Conservation (phyloP, 2,113 vertebrate genomes). For the Alligator sinensis region DNA sequence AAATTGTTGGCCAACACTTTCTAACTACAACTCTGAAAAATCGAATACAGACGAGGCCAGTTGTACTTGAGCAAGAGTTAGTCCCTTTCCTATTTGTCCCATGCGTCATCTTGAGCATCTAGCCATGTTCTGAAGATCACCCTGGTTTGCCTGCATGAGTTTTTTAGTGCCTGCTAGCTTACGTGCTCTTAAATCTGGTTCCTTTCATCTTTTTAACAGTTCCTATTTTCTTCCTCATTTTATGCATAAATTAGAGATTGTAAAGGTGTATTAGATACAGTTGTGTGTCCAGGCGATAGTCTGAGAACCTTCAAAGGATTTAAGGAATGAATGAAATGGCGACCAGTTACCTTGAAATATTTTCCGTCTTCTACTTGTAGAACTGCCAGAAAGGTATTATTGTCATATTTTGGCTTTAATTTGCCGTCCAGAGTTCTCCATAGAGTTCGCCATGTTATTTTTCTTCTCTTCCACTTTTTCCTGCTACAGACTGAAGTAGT, state of each 20-base stretch:
- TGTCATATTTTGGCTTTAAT: background rate
- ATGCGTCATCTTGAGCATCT: background rate
- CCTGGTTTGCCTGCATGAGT: background rate
- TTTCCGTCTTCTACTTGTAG: background rate
- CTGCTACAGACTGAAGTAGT: background rate
- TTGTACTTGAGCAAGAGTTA: background rate
- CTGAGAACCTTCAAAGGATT: background rate
- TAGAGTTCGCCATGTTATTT: background rate
- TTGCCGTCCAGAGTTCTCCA: background rate
- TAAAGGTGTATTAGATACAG: background rate
- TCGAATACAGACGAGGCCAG: background rate
- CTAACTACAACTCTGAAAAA: background rate
- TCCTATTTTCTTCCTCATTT: background rate
- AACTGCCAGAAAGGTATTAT: background rate
- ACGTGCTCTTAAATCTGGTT: fast-evolving
- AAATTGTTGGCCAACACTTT: background rate
- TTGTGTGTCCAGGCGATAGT: background rate
- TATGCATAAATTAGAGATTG: background rate
- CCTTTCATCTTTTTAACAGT: background rate
- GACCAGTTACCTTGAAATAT: background rate
- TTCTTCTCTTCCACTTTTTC: background rate
- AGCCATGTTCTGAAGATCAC: background rate
- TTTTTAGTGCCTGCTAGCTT: background rate
- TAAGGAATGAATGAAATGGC: background rate
- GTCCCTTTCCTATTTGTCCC: background rate